Percentiles rank a stretch among this genome's conserved stretches.
Evolutionary conservation across 2,888 invertebrate species (phyloP).

Genomic region (Strigamia crassipes): DNA sequence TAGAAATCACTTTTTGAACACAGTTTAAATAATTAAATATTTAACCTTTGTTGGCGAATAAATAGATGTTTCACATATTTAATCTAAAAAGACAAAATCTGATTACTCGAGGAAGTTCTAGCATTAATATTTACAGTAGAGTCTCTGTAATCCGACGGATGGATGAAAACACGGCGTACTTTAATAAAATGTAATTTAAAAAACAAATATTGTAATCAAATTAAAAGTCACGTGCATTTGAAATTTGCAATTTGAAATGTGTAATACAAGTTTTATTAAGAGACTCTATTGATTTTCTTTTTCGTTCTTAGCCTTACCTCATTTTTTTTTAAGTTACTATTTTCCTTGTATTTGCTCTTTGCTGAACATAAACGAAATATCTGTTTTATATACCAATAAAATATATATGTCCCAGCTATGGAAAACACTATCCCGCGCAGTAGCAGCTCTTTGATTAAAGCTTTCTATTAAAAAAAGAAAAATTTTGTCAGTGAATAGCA

Average conservation of each 20-base stretch:
- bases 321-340: background rate
- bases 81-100: background rate
- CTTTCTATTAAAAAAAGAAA: background rate
- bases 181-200: too few species aligned
- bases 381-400: background rate
- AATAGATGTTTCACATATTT: background rate
- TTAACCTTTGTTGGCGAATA: background rate
- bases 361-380: background rate
- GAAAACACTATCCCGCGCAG: background rate
- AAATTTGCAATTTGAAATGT: too few species aligned
- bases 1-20: too few species aligned
- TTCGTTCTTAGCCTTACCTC: background rate
- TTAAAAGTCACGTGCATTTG: too few species aligned
- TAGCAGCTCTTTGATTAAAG: background rate
- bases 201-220: too few species aligned
- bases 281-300: too few species aligned
- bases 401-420: background rate
- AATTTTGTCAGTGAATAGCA: background rate
- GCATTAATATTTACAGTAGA: too few species aligned
- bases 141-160: too few species aligned
- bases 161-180: too few species aligned
- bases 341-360: background rate
- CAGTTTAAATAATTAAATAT: too few species aligned
- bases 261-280: too few species aligned
- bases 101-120: too few species aligned